Base-by-base conservation (phyloP, 2,797 vertebrate genomes). In the Gallinago stenura region DNA sequence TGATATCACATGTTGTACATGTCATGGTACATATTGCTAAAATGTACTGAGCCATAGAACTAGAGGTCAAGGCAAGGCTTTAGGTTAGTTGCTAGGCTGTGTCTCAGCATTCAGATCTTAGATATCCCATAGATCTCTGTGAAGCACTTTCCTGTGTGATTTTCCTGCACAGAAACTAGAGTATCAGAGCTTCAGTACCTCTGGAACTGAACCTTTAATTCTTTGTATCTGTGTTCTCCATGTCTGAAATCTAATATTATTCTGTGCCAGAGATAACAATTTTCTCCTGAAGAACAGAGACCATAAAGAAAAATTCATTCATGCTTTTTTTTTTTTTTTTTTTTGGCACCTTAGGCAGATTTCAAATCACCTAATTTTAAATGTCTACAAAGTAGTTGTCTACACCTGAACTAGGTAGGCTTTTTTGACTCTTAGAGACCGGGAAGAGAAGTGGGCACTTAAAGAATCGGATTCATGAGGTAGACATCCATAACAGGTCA, bases 121-220 rank as follows among this genome's bases (percentile, higher is more conserved):
- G 35, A 45, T 48, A 56, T 35, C 70, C 61, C 72, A 87, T 61
- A 90, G 33, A 54, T 51, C 28, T 72, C 65, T 79, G 35, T 91
- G 73, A 90, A 94, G 33, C 12, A 28, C 9, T 90, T 83, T 28
- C 6, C 83, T 3, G 5, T 65, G 37, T 83, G 80, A 76, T 91
- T 90, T 88, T 93, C 54, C 54, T 65, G 65, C n/a, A 76, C 16
- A 81, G 31, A 73, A 95, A 77, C n/a, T 30, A 10, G 22, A 80
- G 35, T 48, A 53, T 64, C 65, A 85, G 80, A 91, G 86, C 30
- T 79, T 79, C 66, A 58, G 37, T 57, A 81, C 15, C 33, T 76
- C 66, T 65, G 70, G 66, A 94, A 84, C 12, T 41, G 62, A 93
- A 84, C 25, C 4, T 91, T 94, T 72, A 88, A 76, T 93, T 92